Percentiles rank a stretch among this genome's conserved stretches.
phyloP scores from a whole-genome alignment of 2,888 invertebrate species.

The Creontiades dilutus region DNA sequence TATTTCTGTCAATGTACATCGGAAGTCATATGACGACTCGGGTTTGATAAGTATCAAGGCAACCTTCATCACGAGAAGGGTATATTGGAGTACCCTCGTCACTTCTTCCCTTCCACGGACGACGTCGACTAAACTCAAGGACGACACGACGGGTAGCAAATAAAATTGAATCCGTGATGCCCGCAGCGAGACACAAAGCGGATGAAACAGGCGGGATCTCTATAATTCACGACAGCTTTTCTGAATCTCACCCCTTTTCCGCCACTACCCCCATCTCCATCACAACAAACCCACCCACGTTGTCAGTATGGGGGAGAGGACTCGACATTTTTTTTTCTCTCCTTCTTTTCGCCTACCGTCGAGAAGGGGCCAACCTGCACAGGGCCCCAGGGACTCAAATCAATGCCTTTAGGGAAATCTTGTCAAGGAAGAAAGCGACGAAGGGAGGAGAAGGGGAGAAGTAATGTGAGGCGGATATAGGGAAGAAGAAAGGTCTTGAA shows the following conservation, averaged over 20 bases:
- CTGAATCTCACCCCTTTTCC: neutral
- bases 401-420: slow-evolving; percentile 60
- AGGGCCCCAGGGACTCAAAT: slow-evolving; percentile 23
- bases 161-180: neutral
- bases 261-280: too few relatives aligned
- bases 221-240: slow-evolving; percentile 32
- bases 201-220: neutral
- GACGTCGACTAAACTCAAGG: neutral
- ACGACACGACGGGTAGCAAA: neutral
- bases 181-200: neutral
- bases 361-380: neutral
- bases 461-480: neutral
- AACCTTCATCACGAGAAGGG: too few relatives aligned
- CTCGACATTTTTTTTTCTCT: neutral
- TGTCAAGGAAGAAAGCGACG: neutral
- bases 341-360: neutral
- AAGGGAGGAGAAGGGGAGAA: neutral
- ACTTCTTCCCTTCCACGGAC: neutral
- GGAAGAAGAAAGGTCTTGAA: neutral
- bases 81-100: neutral
- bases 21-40: too few relatives aligned
- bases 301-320: neutral
- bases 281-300: neutral
- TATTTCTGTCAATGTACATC: too few relatives aligned
- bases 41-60: too few relatives aligned